A percentile compares a stretch with the other conserved stretches of the same genome.
Evolutionary conservation across 2,113 vertebrate species (phyloP).

Genomic region (Ceyx melanurus): DNA sequence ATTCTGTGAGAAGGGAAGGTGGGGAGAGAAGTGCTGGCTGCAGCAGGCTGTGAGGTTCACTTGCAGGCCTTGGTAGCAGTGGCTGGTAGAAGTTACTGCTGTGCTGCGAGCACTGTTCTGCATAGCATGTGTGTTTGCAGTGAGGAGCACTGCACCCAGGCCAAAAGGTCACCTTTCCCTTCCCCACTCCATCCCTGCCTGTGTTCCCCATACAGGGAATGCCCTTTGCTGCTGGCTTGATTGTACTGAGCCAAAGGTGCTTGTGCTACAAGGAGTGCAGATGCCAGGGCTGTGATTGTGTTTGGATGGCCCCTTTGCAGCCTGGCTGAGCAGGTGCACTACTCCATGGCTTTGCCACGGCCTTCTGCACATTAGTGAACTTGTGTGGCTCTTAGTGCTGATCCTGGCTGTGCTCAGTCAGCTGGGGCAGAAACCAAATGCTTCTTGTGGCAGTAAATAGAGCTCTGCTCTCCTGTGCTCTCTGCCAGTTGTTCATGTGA

Average conservation of each 20-base stretch:
- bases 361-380: background rate
- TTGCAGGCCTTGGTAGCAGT: background rate
- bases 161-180: background rate
- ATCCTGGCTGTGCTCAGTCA: background rate
- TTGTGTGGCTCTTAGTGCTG: rapidly evolving
- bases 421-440: background rate
- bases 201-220: rapidly evolving
- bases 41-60: background rate
- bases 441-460: background rate
- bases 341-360: rapidly evolving
- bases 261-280: background rate
- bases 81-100: background rate
- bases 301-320: background rate
- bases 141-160: background rate
- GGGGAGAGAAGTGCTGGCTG: background rate
- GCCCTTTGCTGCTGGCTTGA: background rate
- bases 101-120: background rate
- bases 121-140: rapidly evolving
- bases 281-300: background rate
- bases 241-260: background rate
- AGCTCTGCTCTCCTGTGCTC: background rate
- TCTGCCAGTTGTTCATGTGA: background rate
- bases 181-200: rapidly evolving
- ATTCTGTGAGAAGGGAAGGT: background rate
- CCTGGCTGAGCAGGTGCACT: background rate